A percentile compares a stretch with the other conserved stretches of the same genome.
These are phyloP conservation scores for Ectropis grisescens DNA, from an alignment of 1,140 invertebrate species.

Conservation along the genomic window DNA sequence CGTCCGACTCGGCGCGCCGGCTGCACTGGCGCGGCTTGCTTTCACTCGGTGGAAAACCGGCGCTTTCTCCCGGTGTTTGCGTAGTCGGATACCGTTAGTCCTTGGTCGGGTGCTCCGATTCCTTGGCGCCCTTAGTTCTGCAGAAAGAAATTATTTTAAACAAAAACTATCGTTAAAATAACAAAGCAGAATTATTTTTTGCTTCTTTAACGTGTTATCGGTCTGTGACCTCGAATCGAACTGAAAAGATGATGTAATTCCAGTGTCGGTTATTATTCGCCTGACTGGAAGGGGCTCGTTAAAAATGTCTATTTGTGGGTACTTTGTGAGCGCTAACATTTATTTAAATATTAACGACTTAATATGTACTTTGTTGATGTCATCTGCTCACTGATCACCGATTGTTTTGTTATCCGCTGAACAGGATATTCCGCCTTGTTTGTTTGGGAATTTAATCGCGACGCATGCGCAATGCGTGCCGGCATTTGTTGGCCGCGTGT, in stretches of 20 bases:
- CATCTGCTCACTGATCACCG: too few relatives aligned
- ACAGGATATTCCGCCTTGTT: conserved; percentile 5
- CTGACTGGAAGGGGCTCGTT: too few relatives aligned
- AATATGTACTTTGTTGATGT: too few relatives aligned
- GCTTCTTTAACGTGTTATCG: conserved; percentile 13
- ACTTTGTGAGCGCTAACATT: too few relatives aligned
- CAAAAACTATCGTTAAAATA: not conserved
- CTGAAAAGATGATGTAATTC: conserved; percentile 13
- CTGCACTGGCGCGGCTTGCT: conserved; percentile 35
- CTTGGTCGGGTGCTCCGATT: conserved; percentile 9
- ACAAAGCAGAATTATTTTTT: not conserved
- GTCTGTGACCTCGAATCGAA: conserved; percentile 9
- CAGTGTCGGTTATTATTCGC: too few relatives aligned
- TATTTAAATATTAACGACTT: too few relatives aligned
- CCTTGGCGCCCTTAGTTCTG: not conserved
- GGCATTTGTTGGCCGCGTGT: too few relatives aligned
- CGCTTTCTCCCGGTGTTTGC: conserved; percentile 50
- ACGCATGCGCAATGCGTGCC: conserved; percentile 33
- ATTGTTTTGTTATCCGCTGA: too few relatives aligned
- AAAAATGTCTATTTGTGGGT: too few relatives aligned
- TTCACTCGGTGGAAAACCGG: conserved; percentile 54
- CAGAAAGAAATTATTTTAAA: not conserved
- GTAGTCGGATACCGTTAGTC: conserved; percentile 49
- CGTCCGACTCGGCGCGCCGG: conserved; percentile 30
- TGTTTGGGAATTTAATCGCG: conserved; percentile 8